Base-by-base conservation (phyloP, 2,113 vertebrate species). In the Oreocharis arfaki region DNA sequence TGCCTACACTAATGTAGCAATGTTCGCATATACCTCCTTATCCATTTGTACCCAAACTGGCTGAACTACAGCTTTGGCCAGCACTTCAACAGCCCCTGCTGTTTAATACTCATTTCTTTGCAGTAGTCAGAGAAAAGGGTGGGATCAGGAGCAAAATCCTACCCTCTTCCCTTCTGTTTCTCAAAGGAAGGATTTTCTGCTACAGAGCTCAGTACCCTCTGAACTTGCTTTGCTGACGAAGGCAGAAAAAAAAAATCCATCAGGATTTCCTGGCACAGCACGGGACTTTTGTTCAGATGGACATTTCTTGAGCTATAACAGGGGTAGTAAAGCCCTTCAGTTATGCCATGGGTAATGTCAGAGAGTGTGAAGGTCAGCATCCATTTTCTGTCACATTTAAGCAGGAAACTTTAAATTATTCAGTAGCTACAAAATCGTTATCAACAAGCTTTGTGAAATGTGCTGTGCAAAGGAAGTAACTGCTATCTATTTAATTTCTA, bases 331-430 rank as follows among this genome's bases (percentile, higher is more conserved):
- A 95, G 77, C 39, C 35, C 64, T 92, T 74, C 50, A 55, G 39
- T 63, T 44, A 52, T 23, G 30, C 42, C 44, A 67, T 1, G 3
- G 44, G 47, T 75, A 89, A 70, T 60, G 55, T 46, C 23, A 90
- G 75, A 88, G 50, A 91, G n/a, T n/a, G 33, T 57, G 69, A 94
- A 91, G 87, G 77, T 87, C 84, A 89, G 46, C 70, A 74, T 87
- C 56, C 76, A 87, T 92, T 92, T 93, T 86, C 65, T 88, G 75
- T 61, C 53, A 32, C 44, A 52, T 89, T 93, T 81, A 89, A 95
- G 76, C 47, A 56, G 73, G 52, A 90, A 89, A 78, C 26, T 57
- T 64, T 81, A 87, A 93, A 89, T 95, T 93, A 96, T 87, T 95
- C 61, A 85, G 37, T 27, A 94, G 68, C 50, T 39, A 47, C 52